Evolutionary conservation across 2,888 invertebrate species (phyloP), one percentile per base, ranked within the genome.

Genomic region (Melolontha melolontha): DNA sequence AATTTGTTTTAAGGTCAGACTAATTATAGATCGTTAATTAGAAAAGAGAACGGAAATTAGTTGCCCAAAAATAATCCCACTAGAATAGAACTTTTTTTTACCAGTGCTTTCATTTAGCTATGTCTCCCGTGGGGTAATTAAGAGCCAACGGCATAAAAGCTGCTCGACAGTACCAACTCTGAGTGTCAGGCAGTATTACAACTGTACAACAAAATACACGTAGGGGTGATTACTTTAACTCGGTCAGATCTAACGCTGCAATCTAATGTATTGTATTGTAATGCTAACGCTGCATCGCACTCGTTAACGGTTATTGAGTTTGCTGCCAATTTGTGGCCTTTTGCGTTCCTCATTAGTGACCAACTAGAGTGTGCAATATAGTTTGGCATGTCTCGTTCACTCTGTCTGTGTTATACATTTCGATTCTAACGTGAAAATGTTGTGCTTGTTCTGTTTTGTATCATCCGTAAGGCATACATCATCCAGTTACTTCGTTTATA

Each of bases 251-350:
- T 64, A 54, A 59, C 59, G 40, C 41, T 59, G 57, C 66, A 66
- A 57, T 66, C 59, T 59, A 59, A 66, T 59, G 66, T 66, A 66
- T 66, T 59, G 57, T 66, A 41, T 66, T 59, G 66, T 51, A 66
- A 66, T 50, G 66, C 59, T 59, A 59, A 66, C 66, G 66, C 59
- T 59, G 72, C 70, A 67, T 69, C 69, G 67, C 69, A 68, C 67
- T 71, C 67, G 66, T 70, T 70, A 71, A 64, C 71, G 68, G 63
- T 69, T 72, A 72, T 71, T 71, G 72, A 71, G 68, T 72, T 72
- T 69, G 66, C 57, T 63, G 59, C 63, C 66, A 70, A 70, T 64
- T 70, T 71, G 70, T 51, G 66, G 66, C 66, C 59, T 68, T 34
- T 66, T 70, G 67, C 64, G 44, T 47, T 55, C 59, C 63, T 71